These are phyloP conservation scores for Carollia perspicillata DNA, from an alignment of 2,113 vertebrate species.

Conservation along the genomic window DNA sequence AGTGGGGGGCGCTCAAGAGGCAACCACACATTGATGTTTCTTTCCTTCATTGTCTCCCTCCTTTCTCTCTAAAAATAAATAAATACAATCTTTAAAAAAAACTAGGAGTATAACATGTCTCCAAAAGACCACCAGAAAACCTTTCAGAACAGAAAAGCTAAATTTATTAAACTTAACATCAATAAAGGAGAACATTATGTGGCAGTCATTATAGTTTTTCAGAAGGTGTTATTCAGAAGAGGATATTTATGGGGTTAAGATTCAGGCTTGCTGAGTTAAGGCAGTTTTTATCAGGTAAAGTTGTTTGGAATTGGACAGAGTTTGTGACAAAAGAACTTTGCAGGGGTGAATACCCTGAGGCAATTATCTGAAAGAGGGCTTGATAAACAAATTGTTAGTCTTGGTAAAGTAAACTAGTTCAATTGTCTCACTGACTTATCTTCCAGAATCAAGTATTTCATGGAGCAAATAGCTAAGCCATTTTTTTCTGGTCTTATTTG, in stretches of 20 bases:
- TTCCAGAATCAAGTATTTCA: neutral
- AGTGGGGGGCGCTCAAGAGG: no score
- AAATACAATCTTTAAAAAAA: no score
- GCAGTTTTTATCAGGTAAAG: neutral
- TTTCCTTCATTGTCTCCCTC: no score
- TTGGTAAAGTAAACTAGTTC: neutral
- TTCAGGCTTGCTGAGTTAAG: neutral
- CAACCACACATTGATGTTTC: no score
- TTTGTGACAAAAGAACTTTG: neutral
- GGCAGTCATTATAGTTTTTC: neutral
- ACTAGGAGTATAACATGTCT: neutral
- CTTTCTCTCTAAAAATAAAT: no score
- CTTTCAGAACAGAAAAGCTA: neutral
- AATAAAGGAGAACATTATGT: neutral
- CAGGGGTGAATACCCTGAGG: neutral
- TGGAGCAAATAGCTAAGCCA: neutral
- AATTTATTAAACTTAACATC: neutral
- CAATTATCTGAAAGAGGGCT: neutral
- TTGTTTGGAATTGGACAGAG: neutral
- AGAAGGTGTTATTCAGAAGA: neutral
- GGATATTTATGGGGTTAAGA: neutral
- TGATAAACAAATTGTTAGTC: neutral
- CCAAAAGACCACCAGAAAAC: neutral
- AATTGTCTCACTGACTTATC: neutral
- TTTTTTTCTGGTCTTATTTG: neutral